These are phyloP conservation scores for Menura novaehollandiae DNA, from an alignment of 2,113 vertebrate genomes.

Conservation along the genomic window DNA sequence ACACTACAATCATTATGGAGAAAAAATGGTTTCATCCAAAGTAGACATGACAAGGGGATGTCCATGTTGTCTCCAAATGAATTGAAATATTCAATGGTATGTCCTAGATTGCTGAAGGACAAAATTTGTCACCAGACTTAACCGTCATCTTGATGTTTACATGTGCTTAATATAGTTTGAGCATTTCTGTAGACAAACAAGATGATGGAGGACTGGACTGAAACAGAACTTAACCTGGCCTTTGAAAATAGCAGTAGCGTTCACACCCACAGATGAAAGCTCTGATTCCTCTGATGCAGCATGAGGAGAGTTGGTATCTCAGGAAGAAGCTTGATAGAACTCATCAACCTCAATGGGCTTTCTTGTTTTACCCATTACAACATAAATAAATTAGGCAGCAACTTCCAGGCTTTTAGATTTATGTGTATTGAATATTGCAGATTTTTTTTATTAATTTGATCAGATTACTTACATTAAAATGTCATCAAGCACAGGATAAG, in stretches of 20 bases:
- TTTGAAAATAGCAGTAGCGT: not conserved
- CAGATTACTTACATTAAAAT: not conserved
- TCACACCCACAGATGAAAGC: not conserved
- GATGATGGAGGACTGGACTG: not conserved
- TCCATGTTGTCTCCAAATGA: not conserved
- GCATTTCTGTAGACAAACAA: not conserved
- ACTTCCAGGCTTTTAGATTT: not conserved
- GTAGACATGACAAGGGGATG: accelerated
- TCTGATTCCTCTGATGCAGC: not conserved
- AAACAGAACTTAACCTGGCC: not conserved
- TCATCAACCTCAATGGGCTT: not conserved
- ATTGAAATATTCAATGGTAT: not conserved
- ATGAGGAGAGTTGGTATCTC: not conserved
- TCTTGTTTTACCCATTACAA: not conserved
- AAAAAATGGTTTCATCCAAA: not conserved
- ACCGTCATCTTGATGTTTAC: not conserved
- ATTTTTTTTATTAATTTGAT: not conserved
- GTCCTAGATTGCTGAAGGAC: not conserved
- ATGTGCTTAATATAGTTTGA: not conserved
- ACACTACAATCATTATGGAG: not conserved
- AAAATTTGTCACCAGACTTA: not conserved
- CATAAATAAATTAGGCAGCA: not conserved
- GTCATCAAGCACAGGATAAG: not conserved
- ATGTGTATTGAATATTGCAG: not conserved
- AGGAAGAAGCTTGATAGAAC: not conserved